Evolutionary conservation across 2,113 vertebrate species (phyloP), one percentile per base, ranked within the genome.

Genomic region (Pseudopipra pipra): DNA sequence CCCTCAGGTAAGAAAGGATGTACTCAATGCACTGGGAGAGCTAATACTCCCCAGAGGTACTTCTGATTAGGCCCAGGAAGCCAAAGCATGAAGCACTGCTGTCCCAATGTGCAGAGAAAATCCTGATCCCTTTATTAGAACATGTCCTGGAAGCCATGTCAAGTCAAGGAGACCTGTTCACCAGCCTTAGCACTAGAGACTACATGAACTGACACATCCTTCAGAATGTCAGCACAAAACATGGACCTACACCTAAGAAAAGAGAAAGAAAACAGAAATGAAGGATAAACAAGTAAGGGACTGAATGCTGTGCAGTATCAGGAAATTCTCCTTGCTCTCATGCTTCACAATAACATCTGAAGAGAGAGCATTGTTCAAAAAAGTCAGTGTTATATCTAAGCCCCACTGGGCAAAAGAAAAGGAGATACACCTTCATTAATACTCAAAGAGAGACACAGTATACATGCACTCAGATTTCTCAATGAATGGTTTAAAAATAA

Each of bases 161-260:
- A 85, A 81, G 33, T 47, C 58, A 76, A 39, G 33, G 55, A 73
- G n/a, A 73, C 33, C 37, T 41, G 8, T 3, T 85, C 47, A 70
- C 14, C 62, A 70, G 46, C n/a, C 58, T 66, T 5, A n/a, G 63
- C 43, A 33, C 27, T 35, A 22, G n/a, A 56, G 30, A 33, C 6
- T 0, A 39, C 25, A 31, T 2, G 7, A 85, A 65, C 37, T 2
- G 14, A 37, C 17, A 3, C 3, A 39, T 5, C 28, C 22, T 71
- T 63, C 49, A 2, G 0, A 73, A 39, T 3, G 23, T 37, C 81
- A 68, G 68, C 24, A 78, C 44, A 79, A 58, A 85, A 49, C 25
- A 35, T 1, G 0, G 27, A 78, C 6, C 28, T 12, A 7, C 1
- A 28, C 0, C 0, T 5, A 39, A 70, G 22, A 39, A 89, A 90